These are phyloP conservation scores for Canis aureus DNA, from an alignment of 2,113 vertebrate genomes.

Conservation along the genomic window DNA sequence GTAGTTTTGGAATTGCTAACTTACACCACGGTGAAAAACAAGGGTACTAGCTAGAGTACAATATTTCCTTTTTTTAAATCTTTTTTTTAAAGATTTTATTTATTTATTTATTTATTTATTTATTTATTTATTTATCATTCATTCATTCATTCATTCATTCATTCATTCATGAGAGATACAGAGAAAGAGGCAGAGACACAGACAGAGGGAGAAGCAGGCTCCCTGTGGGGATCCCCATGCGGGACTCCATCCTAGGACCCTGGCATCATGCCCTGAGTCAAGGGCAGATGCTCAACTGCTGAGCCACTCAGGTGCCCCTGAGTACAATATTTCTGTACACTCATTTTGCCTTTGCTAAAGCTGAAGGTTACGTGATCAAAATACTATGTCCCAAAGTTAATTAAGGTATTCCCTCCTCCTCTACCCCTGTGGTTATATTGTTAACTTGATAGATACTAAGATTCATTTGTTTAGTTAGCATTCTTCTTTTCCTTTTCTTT, in stretches of 20 bases:
- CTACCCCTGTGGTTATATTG: background rate
- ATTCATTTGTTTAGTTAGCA: background rate
- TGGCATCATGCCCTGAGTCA: too few species aligned
- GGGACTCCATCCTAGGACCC: too few species aligned
- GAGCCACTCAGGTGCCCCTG: too few species aligned
- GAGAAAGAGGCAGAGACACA: too few species aligned
- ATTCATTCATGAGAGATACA: too few species aligned
- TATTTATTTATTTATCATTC: too few species aligned
- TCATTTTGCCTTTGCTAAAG: conserved; percentile 1
- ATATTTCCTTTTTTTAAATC: background rate
- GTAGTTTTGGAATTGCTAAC: background rate
- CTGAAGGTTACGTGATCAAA: background rate
- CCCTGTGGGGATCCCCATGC: too few species aligned
- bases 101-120: too few species aligned
- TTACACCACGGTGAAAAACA: background rate
- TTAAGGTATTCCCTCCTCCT: background rate
- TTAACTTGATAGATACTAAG: background rate
- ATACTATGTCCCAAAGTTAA: background rate
- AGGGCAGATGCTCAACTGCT: too few species aligned
- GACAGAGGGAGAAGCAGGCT: too few species aligned
- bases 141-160: too few species aligned
- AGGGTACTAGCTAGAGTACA: background rate
- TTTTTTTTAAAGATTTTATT: too few species aligned
- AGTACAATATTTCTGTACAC: background rate
- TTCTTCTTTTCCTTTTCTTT: background rate